Conservation (phyloP, 1,140 invertebrate species). For the Macrosteles quadrilineatus region DNA sequence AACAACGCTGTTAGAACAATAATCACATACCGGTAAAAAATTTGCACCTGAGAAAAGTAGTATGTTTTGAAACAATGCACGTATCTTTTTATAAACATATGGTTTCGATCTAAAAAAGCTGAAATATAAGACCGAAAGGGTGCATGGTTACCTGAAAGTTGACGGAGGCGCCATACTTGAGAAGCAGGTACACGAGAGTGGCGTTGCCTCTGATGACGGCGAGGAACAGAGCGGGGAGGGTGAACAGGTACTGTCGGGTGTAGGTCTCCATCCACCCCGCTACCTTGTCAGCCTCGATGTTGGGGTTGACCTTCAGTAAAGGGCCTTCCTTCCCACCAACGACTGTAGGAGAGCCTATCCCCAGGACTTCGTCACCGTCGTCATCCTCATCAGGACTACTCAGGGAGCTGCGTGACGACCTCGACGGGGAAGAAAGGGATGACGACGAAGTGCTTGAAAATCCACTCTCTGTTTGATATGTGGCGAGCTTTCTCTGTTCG, state of each 20-base stretch:
- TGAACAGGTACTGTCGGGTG: constrained; percentile 54
- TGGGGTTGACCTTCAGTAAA: constrained; percentile 46
- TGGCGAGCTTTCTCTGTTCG: constrained; percentile 44
- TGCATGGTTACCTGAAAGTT: constrained; percentile 51
- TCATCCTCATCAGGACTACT: constrained; percentile 36
- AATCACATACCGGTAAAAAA: too few species aligned
- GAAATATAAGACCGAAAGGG: too few species aligned
- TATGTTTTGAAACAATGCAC: too few species aligned
- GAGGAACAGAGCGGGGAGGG: constrained; percentile 57
- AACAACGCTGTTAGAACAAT: too few species aligned
- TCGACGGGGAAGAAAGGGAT: constrained; percentile 39
- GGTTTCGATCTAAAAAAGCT: too few species aligned
- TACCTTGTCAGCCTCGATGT: constrained; percentile 42
- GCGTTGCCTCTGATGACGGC: constrained; percentile 56
- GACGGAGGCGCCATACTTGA: constrained; percentile 57
- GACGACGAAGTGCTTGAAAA: constrained; percentile 36
- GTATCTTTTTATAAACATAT: too few species aligned
- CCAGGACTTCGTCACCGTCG: constrained; percentile 24
- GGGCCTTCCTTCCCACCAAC: constrained; percentile 38
- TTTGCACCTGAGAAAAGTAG: too few species aligned
- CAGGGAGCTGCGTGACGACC: constrained; percentile 35
- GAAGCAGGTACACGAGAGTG: constrained; percentile 55
- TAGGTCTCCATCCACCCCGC: constrained; percentile 51
- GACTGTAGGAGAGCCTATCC: constrained; percentile 24
- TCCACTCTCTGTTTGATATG: constrained; percentile 38